phyloP scores from a whole-genome alignment of 2,113 vertebrate genomes.

The Columbina picui region DNA sequence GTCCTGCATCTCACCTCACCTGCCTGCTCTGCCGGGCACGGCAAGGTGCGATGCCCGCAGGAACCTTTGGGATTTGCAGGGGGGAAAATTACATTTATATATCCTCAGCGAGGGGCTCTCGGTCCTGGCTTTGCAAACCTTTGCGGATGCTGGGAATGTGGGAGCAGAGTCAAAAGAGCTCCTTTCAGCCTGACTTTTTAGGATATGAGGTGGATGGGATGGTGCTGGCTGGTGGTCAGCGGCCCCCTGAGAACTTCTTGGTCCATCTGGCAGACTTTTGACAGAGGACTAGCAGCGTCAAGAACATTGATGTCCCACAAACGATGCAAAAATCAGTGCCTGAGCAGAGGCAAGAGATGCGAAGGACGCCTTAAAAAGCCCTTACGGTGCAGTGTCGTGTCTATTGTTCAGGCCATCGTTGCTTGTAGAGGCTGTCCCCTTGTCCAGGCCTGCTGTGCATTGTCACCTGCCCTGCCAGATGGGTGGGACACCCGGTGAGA shows the following conservation, averaged over 20 bases:
- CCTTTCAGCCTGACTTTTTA: background rate
- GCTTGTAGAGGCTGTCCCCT: background rate
- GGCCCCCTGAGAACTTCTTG: background rate
- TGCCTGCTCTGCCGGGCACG: accelerated
- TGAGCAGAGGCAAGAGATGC: background rate
- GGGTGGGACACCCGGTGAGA: background rate
- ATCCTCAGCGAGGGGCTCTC: accelerated
- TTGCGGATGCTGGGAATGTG: background rate
- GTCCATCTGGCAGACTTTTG: background rate
- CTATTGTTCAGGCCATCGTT: background rate
- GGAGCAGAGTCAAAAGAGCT: background rate
- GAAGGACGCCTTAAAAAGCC: background rate
- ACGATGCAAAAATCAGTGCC: background rate
- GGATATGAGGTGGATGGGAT: background rate
- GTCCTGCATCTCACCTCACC: accelerated
- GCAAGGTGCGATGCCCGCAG: background rate
- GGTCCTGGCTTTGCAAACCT: background rate
- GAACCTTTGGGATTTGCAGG: background rate
- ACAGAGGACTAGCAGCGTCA: background rate
- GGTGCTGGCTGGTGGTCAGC: background rate
- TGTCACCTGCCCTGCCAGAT: background rate
- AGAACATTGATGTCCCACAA: background rate
- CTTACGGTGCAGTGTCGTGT: background rate
- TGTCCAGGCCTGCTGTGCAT: background rate
- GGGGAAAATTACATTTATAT: background rate